A percentile compares a stretch with the other conserved stretches of the same genome.
These are phyloP conservation scores for Drosophila rubida DNA, from an alignment of 2,888 invertebrate species.

Conservation along the genomic window DNA sequence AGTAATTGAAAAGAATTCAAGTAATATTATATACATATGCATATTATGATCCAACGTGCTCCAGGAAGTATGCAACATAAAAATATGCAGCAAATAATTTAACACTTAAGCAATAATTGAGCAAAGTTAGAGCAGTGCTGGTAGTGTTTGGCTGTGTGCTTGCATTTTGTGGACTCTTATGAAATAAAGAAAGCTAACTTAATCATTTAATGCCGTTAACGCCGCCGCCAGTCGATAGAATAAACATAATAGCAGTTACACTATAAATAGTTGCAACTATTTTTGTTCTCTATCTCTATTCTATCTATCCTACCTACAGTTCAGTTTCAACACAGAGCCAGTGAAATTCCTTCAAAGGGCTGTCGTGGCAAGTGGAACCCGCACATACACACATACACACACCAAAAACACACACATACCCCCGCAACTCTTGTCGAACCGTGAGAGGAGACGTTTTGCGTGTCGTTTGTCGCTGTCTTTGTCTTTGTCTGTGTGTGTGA, in stretches of 20 bases:
- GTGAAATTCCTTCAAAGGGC: slow-evolving; percentile 69
- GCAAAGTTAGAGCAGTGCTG: slow-evolving; percentile 6
- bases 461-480: slow-evolving; percentile 13
- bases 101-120: slow-evolving; percentile 9
- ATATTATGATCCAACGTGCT: slow-evolving; percentile 9
- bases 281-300: slow-evolving; percentile 59
- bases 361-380: slow-evolving; percentile 70
- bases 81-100: slow-evolving; percentile 6
- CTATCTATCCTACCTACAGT: slow-evolving; percentile 41
- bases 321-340: slow-evolving; percentile 53
- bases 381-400: slow-evolving; percentile 59
- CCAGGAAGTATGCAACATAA: slow-evolving; percentile 46
- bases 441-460: slow-evolving; percentile 30
- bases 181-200: slow-evolving; percentile 11
- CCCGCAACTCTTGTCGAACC: slow-evolving; percentile 28
- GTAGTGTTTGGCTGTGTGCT: slow-evolving; percentile 15
- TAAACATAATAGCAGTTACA: slow-evolving; percentile 38
- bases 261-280: slow-evolving; percentile 75
- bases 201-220: slow-evolving; percentile 8
- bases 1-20: background rate
- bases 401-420: slow-evolving; percentile 31
- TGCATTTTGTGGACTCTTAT: background rate
- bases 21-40: background rate
- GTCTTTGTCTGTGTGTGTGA: slow-evolving; percentile 33
- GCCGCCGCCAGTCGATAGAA: slow-evolving; percentile 17